Evolutionary conservation across 2,797 vertebrate species (phyloP).

Genomic region (Anguilla megastoma): DNA sequence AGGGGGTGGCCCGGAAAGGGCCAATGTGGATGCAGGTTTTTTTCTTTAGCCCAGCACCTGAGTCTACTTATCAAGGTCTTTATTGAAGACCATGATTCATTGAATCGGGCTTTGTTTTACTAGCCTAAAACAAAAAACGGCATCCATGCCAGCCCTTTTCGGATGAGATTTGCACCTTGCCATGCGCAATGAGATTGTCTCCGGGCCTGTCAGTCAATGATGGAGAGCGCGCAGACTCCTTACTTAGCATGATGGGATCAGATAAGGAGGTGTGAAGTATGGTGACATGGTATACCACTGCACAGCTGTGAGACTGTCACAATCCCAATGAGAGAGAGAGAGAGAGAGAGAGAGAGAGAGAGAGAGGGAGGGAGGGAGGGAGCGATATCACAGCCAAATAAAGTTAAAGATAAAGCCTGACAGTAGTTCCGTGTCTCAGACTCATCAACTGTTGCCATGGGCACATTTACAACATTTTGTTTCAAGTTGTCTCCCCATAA

Average conservation of each 20-base stretch:
- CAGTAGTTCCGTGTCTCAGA: neutral
- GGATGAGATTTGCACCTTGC: neutral
- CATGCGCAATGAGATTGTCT: constrained; percentile 53
- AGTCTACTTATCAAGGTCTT: neutral
- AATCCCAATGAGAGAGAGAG: neutral
- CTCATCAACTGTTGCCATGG: neutral
- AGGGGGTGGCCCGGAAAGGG: neutral
- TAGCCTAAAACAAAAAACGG: neutral
- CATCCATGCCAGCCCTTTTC: neutral
- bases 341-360: neutral
- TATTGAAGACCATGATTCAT: neutral
- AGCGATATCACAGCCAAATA: neutral
- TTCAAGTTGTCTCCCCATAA: neutral
- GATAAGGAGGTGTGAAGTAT: constrained; percentile 58
- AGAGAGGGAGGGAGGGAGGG: neutral
- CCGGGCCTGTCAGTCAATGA: constrained; percentile 64
- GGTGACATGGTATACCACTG: constrained; percentile 58
- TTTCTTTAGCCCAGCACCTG: neutral
- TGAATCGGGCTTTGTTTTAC: neutral
- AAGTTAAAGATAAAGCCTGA: neutral
- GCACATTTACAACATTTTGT: neutral
- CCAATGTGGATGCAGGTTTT: neutral
- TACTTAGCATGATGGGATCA: constrained; percentile 66
- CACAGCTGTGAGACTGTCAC: neutral
- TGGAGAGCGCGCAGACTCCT: constrained; percentile 50